These are phyloP conservation scores for Octopus sinensis DNA, from an alignment of 1,140 invertebrate genomes.

Conservation along the genomic window DNA sequence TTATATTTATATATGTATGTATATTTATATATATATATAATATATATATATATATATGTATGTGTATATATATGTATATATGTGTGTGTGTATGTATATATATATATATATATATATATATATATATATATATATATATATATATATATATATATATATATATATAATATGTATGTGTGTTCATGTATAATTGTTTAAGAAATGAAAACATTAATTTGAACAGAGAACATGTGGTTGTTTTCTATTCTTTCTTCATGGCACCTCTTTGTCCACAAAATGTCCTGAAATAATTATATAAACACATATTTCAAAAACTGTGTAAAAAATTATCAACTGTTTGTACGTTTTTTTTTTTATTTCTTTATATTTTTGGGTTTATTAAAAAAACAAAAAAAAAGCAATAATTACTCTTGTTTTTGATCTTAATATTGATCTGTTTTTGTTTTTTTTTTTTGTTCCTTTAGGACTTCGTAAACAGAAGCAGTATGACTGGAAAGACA, in stretches of 20 bases:
- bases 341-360: too few species aligned
- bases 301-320: too few species aligned
- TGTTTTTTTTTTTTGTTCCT: slow-evolving; percentile 12
- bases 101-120: neutral
- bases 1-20: neutral
- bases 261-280: too few species aligned
- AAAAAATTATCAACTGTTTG: too few species aligned
- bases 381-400: too few species aligned
- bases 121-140: slow-evolving; percentile 5
- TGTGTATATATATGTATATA: neutral
- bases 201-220: neutral
- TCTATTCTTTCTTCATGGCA: neutral
- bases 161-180: neutral
- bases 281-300: too few species aligned
- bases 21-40: neutral
- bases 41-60: neutral
- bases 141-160: slow-evolving; percentile 5
- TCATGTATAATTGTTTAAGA: neutral
- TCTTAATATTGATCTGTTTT: too few species aligned
- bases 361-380: too few species aligned
- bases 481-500: slow-evolving; percentile 55
- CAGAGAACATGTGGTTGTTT: neutral
- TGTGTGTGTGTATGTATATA: neutral
- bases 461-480: slow-evolving; percentile 47
- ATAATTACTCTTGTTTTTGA: too few species aligned